These are phyloP conservation scores for Laterallus jamaicensis DNA, from an alignment of 2,113 vertebrate genomes.

Conservation along the genomic window DNA sequence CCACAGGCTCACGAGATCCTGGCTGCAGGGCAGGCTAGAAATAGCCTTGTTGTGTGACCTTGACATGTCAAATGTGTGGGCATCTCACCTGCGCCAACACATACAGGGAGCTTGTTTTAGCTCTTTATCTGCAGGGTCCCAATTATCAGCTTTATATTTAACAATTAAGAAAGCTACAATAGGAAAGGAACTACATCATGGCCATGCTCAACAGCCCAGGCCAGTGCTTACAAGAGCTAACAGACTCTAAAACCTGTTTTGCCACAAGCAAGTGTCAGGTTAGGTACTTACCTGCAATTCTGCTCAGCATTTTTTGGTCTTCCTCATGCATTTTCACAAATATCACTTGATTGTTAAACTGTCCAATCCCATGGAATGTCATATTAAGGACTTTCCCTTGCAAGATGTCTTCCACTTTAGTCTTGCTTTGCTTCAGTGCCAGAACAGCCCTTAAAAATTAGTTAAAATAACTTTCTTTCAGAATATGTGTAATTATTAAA, in stretches of 20 bases:
- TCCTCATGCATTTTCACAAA: constrained; percentile 56
- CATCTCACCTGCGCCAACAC: background rate
- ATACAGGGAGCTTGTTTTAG: background rate
- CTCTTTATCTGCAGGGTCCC: background rate
- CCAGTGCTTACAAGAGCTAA: background rate
- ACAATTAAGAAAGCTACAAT: background rate
- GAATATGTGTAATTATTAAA: background rate
- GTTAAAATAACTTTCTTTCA: background rate
- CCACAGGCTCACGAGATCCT: background rate
- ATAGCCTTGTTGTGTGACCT: background rate
- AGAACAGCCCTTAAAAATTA: constrained; percentile 30
- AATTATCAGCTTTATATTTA: background rate
- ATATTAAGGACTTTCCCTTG: constrained; percentile 33
- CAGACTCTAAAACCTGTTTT: background rate
- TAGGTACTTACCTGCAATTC: constrained; percentile 24
- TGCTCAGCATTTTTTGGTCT: background rate
- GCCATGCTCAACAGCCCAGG: background rate
- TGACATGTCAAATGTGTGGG: background rate
- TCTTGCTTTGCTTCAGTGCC: constrained; percentile 56
- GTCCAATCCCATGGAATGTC: constrained; percentile 46
- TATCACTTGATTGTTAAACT: constrained; percentile 52
- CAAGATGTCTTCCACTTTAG: constrained; percentile 50
- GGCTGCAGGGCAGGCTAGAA: background rate
- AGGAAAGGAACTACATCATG: background rate
- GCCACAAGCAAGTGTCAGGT: background rate